Percentiles rank a stretch among this genome's conserved stretches.
These are phyloP conservation scores for Deroplatys truncata DNA, from an alignment of 2,888 invertebrate species.

Conservation along the genomic window DNA sequence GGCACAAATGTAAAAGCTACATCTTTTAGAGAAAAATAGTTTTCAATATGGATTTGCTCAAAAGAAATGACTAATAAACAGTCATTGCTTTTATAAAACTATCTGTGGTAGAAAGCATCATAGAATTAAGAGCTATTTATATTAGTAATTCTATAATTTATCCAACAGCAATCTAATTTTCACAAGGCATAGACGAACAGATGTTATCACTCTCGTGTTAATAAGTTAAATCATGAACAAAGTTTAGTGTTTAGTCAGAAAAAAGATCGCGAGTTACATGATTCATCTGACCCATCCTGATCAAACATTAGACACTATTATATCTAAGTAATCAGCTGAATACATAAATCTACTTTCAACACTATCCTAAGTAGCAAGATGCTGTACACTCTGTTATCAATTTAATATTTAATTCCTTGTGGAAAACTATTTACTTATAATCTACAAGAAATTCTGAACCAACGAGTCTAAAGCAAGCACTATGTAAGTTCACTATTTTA, in stretches of 20 bases:
- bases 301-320: neutral
- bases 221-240: neutral
- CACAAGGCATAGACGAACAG: neutral
- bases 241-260: neutral
- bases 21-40: neutral
- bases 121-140: neutral
- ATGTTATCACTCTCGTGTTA: too few relatives aligned
- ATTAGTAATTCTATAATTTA: neutral
- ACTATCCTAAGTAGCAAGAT: neutral
- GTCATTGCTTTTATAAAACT: neutral
- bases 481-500: neutral
- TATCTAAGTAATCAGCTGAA: neutral
- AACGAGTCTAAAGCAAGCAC: conserved; percentile 3
- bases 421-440: neutral
- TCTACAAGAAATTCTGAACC: neutral
- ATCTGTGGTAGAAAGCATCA: neutral
- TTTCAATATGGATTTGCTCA: neutral
- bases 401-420: neutral
- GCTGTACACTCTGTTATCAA: neutral
- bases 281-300: neutral
- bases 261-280: neutral
- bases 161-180: neutral
- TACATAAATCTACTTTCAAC: neutral
- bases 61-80: neutral
- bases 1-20: neutral